These are phyloP conservation scores for Podarcis siculus DNA, from an alignment of 2,797 vertebrate species.

Conservation along the genomic window DNA sequence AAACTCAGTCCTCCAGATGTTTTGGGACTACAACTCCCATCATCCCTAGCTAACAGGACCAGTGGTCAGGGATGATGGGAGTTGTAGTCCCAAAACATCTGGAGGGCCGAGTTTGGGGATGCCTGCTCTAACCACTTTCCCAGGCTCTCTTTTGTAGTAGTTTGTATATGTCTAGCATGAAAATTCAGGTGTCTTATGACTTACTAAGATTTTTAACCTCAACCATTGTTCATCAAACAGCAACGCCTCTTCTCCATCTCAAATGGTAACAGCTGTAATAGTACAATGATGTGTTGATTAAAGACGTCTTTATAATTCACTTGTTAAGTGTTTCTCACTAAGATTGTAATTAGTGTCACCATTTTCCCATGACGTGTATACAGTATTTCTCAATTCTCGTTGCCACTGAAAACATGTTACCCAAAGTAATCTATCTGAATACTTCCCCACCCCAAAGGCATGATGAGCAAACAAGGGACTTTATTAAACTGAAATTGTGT, in stretches of 20 bases:
- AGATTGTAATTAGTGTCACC: slow-evolving; percentile 24
- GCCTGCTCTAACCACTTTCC: too few species aligned
- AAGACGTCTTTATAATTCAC: slow-evolving; percentile 20
- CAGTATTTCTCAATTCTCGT: neutral
- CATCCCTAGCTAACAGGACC: too few species aligned
- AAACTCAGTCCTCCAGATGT: too few species aligned
- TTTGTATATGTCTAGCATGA: neutral
- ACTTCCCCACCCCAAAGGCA: neutral
- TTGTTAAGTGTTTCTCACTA: neutral
- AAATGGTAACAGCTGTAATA: neutral
- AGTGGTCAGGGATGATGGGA: too few species aligned
- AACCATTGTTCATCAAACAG: neutral
- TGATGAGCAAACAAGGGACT: slow-evolving; percentile 42
- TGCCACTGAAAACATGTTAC: neutral
- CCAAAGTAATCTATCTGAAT: neutral
- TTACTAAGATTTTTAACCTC: neutral
- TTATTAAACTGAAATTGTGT: slow-evolving; percentile 43
- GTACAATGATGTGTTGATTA: neutral
- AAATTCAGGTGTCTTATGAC: neutral
- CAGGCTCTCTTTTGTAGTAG: neutral
- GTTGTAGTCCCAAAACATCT: too few species aligned
- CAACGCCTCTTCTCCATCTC: neutral
- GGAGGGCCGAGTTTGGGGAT: too few species aligned
- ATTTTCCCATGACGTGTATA: neutral
- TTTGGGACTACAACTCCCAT: too few species aligned